Percentiles rank a stretch among this genome's conserved stretches.
Evolutionary conservation across 2,888 invertebrate species (phyloP).

Genomic region (Scelioninae gen. 2): DNA sequence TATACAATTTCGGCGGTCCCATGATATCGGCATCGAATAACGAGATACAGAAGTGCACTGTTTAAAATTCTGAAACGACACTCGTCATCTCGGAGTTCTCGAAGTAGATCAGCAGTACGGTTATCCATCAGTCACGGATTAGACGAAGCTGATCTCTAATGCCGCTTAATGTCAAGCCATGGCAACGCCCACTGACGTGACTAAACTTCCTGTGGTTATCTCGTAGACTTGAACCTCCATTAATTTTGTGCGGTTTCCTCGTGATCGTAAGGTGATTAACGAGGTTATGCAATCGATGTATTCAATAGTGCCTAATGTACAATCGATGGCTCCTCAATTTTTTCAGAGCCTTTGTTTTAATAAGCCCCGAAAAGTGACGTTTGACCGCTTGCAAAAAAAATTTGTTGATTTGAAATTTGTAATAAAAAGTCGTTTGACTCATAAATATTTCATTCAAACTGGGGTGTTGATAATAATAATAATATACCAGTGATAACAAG

Average conservation of each 20-base stretch:
- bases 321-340: conserved; percentile 20
- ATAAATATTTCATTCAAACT: too few species aligned
- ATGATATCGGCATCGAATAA: conserved; percentile 12
- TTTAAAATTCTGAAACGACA: conserved; percentile 58
- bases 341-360: too few species aligned
- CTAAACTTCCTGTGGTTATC: conserved; percentile 63
- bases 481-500: too few species aligned
- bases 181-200: conserved; percentile 64
- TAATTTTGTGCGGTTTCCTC: conserved; percentile 49
- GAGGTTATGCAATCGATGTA: conserved; percentile 53
- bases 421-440: too few species aligned
- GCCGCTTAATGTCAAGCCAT: conserved; percentile 63
- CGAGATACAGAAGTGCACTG: conserved; percentile 33
- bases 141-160: conserved; percentile 66
- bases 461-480: too few species aligned
- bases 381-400: too few species aligned
- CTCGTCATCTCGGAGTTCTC: conserved; percentile 53
- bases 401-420: too few species aligned
- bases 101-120: conserved; percentile 55
- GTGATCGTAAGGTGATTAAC: conserved; percentile 55
- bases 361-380: too few species aligned
- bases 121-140: conserved; percentile 67
- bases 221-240: conserved; percentile 53
- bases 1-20: background rate
- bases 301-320: conserved; percentile 41